Conservation (phyloP, 1,140 invertebrate species). For the Aphidius gifuensis region DNA sequence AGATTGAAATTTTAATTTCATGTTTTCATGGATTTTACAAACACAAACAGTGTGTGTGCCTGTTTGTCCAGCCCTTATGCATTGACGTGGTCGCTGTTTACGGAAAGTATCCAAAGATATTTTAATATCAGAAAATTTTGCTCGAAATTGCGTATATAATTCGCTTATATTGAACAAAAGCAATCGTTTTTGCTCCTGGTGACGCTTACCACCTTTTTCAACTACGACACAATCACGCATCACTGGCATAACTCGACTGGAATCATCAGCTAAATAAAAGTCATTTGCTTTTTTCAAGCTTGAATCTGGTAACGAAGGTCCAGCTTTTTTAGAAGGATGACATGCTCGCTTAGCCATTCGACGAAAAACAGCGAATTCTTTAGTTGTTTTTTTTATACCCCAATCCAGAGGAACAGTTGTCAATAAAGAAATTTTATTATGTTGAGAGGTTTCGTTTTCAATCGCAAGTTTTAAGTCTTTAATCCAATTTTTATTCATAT, state of each 20-base stretch:
- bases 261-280: slow-evolving; percentile 14
- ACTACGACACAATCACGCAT: slow-evolving; percentile 18
- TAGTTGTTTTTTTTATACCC: too few species aligned
- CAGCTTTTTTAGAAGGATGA: neutral
- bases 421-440: too few species aligned
- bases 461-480: too few species aligned
- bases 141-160: slow-evolving; percentile 13
- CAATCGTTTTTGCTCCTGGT: slow-evolving; percentile 13
- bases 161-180: slow-evolving; percentile 9
- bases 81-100: neutral
- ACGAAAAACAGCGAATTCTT: too few species aligned
- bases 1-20: slow-evolving; percentile 11
- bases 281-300: too few species aligned
- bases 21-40: slow-evolving; percentile 18
- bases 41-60: neutral
- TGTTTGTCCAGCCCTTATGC: neutral
- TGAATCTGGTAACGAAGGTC: too few species aligned
- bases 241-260: slow-evolving; percentile 14
- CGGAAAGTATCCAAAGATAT: neutral
- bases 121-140: slow-evolving; percentile 12
- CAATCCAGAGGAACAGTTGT: too few species aligned
- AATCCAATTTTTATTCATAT: too few species aligned
- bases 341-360: too few species aligned
- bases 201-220: slow-evolving; percentile 4
- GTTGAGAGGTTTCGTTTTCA: too few species aligned